These are phyloP conservation scores for Megastigmus dorsalis DNA, from an alignment of 2,888 invertebrate species.

Conservation along the genomic window DNA sequence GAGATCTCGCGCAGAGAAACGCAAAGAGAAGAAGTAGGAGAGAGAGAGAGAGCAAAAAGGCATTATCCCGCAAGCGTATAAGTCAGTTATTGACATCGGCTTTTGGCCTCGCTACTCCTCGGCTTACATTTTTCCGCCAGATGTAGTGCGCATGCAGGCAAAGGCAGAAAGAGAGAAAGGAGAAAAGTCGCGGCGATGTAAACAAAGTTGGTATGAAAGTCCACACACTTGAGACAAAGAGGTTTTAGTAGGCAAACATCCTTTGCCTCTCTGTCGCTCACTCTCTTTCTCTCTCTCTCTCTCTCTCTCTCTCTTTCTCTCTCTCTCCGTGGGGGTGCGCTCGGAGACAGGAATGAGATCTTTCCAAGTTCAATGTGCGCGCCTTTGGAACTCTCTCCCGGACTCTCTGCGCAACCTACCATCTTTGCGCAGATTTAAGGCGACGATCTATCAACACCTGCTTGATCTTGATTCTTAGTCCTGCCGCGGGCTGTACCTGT, in stretches of 20 bases:
- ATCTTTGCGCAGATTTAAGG: too few species aligned
- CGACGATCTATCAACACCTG: too few species aligned
- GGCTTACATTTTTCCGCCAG: slow-evolving; percentile 23
- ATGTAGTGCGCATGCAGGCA: not conserved
- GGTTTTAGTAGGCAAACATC: slow-evolving; percentile 57
- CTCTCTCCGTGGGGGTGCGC: too few species aligned
- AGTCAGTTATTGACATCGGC: slow-evolving; percentile 48
- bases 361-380: too few species aligned
- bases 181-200: slow-evolving; percentile 39
- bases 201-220: slow-evolving; percentile 56
- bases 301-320: too few species aligned
- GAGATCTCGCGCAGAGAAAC: not conserved
- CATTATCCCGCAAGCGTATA: slow-evolving; percentile 9
- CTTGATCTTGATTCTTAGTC: too few species aligned
- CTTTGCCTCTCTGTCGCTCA: slow-evolving; percentile 24
- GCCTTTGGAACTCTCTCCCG: too few species aligned
- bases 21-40: not conserved
- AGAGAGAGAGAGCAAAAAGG: not conserved
- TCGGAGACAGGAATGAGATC: too few species aligned
- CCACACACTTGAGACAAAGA: slow-evolving; percentile 60
- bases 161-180: not conserved
- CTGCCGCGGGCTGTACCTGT: too few species aligned
- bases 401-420: too few species aligned
- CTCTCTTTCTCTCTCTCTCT: too few species aligned
- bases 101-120: not conserved